Conservation (phyloP, 2,113 vertebrate genomes). For the Pterocles orientalis region DNA sequence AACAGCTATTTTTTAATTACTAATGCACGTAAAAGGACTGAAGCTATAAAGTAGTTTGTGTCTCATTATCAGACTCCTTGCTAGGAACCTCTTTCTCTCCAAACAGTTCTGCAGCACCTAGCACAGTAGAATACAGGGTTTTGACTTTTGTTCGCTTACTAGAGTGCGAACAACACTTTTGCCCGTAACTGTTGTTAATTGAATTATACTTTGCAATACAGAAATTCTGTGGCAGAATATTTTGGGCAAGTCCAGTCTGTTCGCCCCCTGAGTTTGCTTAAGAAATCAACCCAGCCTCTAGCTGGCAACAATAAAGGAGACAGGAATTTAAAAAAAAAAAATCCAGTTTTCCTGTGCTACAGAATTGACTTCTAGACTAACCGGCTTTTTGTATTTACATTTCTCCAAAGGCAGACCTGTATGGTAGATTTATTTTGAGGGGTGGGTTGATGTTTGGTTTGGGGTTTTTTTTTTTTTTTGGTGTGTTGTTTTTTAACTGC, state of each 20-base stretch:
- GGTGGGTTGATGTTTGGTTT: not conserved
- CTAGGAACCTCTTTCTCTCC: not conserved
- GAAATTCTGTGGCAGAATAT: not conserved
- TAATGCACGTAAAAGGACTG: not conserved
- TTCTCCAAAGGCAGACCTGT: constrained; percentile 4
- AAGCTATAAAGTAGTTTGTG: not conserved
- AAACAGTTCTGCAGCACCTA: not conserved
- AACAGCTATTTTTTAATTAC: not conserved
- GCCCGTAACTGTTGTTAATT: not conserved
- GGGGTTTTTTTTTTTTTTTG: not conserved
- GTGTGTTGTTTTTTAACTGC: not conserved
- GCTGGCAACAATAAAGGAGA: not conserved
- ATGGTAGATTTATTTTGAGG: not conserved
- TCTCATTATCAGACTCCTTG: not conserved
- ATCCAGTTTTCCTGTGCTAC: constrained; percentile 2
- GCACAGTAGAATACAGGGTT: not conserved
- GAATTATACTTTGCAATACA: not conserved
- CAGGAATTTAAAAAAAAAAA: constrained; percentile 1
- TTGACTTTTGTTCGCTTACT: not conserved
- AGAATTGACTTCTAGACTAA: constrained; percentile 16
- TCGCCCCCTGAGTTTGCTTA: not conserved
- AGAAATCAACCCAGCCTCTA: constrained; percentile 6
- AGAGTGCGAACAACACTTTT: not conserved
- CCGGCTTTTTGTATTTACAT: constrained; percentile 25
- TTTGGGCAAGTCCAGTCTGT: not conserved